Base-by-base conservation (phyloP, 1,140 invertebrate genomes). In the Lepidurus apus region DNA sequence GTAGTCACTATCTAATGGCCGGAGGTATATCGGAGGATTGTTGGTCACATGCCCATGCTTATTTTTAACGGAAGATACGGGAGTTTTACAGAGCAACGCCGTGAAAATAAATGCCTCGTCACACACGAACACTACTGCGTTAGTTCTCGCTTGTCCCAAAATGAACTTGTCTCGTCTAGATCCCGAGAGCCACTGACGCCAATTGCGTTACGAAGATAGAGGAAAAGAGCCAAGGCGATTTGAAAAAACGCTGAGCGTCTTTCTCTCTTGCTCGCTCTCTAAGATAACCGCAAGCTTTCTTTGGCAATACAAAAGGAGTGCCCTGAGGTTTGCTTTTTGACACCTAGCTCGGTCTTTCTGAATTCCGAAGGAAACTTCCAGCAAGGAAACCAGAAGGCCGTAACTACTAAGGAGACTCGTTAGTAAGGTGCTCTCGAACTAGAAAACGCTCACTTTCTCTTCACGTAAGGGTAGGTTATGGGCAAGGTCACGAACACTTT, bases 31-130 rank as follows among this genome's bases (percentile, higher is more conserved):
- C 17, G 17, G 53, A n/a, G 53, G 21, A 65, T 65, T n/a, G 8
- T 65, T 65, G 53, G 53, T 65, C 53, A 65, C 8, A 65, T 65
- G 53, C 53, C 53, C 53, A 65, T 65, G 53, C 53, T 65, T 65
- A 65, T 65, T 65, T 65, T 65, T 65, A 65, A 65, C 53, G 13
- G 53, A 65, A 65, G 53, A 65, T 65, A 65, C 53, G 53, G 53
- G 53, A 65, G 53, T 65, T 34, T 34, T 34, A 34, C 34, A 34
- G 34, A 65, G 53, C 8, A 13, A 65, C 53, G 21, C 6, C 13
- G 53, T 65, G 53, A 65, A 65, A 65, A 65, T 65, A 65, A 65
- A 65, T 21, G 21, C 1, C 9, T 65, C n/a, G n/a, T 13, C 34
- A 34, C 34, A 21, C 21, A n/a, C 53, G 17, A 47, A 21, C 53